phyloP scores from a whole-genome alignment of 2,113 vertebrate species.

The Myotis lucifugus region DNA sequence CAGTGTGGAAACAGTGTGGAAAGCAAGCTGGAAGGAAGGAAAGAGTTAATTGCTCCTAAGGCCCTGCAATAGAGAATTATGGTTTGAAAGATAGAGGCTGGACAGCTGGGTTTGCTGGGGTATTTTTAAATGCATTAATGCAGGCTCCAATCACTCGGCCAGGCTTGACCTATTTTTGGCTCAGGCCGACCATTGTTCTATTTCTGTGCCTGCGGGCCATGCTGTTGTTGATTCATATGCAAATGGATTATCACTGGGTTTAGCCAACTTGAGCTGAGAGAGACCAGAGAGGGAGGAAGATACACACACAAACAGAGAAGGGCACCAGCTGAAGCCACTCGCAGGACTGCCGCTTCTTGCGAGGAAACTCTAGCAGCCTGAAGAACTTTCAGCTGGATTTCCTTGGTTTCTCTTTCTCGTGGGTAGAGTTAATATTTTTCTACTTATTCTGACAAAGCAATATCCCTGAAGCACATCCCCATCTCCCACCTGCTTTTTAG shows the following conservation, averaged over 20 bases:
- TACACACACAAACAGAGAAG: slow-evolving; percentile 61
- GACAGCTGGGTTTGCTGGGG: slow-evolving; percentile 99
- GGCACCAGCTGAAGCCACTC: slow-evolving; percentile 69
- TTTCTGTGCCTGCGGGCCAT: slow-evolving; percentile 98
- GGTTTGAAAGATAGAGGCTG: slow-evolving; percentile 91
- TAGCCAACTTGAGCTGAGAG: slow-evolving; percentile 84
- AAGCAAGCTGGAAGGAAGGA: slow-evolving; percentile 65
- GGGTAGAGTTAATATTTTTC: slow-evolving; percentile 72
- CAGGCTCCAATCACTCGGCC: slow-evolving; percentile 97
- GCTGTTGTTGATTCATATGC: slow-evolving; percentile 99
- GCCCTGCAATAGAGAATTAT: slow-evolving; percentile 77
- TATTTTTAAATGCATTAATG: slow-evolving; percentile 99
- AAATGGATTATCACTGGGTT: slow-evolving; percentile 93
- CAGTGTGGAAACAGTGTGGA: slow-evolving; percentile 39
- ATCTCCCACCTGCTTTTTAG: slow-evolving; percentile 84
- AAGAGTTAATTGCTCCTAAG: slow-evolving; percentile 82
- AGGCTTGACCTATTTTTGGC: slow-evolving; percentile 99
- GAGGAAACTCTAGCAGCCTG: slow-evolving; percentile 63
- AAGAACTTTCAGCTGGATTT: slow-evolving; percentile 70
- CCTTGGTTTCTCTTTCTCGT: slow-evolving; percentile 72
- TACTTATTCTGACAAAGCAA: slow-evolving; percentile 72
- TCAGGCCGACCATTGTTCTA: slow-evolving; percentile 99
- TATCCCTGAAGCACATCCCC: slow-evolving; percentile 77
- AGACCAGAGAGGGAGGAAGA: slow-evolving; percentile 70
- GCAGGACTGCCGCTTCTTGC: slow-evolving; percentile 60